phyloP scores from a whole-genome alignment of 2,797 vertebrate genomes.

The Pterois miles region DNA sequence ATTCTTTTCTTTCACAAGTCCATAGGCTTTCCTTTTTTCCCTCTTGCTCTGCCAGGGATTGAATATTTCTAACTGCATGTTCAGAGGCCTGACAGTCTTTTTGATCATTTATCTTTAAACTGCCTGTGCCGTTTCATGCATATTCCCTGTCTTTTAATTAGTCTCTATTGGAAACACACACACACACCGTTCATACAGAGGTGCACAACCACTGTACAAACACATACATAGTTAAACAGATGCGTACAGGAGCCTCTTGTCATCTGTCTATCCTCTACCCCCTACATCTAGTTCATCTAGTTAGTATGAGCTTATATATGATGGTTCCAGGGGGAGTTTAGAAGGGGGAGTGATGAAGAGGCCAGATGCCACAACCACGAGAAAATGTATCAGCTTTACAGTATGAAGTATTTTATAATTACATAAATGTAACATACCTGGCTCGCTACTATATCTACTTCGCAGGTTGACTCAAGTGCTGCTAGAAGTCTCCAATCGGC shows the following conservation, averaged over 20 bases:
- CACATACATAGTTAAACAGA: slow-evolving; percentile 42
- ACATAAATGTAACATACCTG: neutral
- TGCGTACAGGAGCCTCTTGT: slow-evolving; percentile 18
- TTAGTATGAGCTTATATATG: slow-evolving; percentile 15
- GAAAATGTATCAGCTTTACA: neutral
- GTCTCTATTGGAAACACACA: slow-evolving; percentile 33
- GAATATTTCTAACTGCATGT: slow-evolving; percentile 71
- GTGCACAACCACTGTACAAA: slow-evolving; percentile 23
- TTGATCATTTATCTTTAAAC: slow-evolving; percentile 66
- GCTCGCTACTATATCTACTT: neutral
- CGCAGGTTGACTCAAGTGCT: neutral
- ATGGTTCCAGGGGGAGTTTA: slow-evolving; percentile 15
- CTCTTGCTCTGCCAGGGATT: slow-evolving; percentile 54
- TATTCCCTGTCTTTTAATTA: slow-evolving; percentile 64
- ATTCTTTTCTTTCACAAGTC: slow-evolving; percentile 45
- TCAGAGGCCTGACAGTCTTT: slow-evolving; percentile 64
- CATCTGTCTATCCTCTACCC: slow-evolving; percentile 12
- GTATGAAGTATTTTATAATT: neutral
- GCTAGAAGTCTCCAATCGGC: neutral
- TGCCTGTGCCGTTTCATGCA: slow-evolving; percentile 58
- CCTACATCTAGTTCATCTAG: slow-evolving; percentile 8
- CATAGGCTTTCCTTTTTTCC: slow-evolving; percentile 52
- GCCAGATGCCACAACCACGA: neutral
- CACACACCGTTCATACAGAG: slow-evolving; percentile 20
- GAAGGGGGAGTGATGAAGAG: slow-evolving; percentile 5